Percentiles rank a stretch among this genome's conserved stretches.
These are phyloP conservation scores for Neolamprologus brichardi DNA, from an alignment of 2,113 vertebrate genomes.

Conservation along the genomic window DNA sequence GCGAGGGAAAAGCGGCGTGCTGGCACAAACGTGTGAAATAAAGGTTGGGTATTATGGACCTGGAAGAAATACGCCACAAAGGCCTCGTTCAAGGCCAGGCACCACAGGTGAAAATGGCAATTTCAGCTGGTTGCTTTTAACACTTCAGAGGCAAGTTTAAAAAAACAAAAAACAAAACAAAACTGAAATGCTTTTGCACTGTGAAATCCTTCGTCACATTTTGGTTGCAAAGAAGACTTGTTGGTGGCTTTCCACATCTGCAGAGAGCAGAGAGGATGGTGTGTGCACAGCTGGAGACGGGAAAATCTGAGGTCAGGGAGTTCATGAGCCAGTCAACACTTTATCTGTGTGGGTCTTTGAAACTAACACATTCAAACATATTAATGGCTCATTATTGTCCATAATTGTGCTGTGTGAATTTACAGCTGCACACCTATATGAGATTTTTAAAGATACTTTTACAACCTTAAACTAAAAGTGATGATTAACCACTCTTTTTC, in stretches of 20 bases:
- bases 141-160: neutral
- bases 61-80: neutral
- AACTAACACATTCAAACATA: neutral
- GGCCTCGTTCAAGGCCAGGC: neutral
- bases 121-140: neutral
- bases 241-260: neutral
- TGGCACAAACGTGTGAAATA: conserved; percentile 33
- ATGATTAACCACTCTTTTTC: neutral
- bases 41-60: conserved; percentile 15
- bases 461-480: neutral
- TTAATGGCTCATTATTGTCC: neutral
- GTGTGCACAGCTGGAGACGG: neutral
- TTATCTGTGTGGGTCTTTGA: neutral
- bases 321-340: neutral
- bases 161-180: neutral
- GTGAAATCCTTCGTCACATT: neutral
- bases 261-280: neutral
- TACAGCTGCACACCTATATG: neutral
- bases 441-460: neutral
- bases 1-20: conserved; percentile 1
- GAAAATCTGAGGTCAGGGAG: neutral
- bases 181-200: neutral
- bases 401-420: rapidly evolving
- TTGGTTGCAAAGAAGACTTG: neutral
- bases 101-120: neutral